Conservation (phyloP, 1,140 invertebrate species). For the Danaus plexippus region DNA sequence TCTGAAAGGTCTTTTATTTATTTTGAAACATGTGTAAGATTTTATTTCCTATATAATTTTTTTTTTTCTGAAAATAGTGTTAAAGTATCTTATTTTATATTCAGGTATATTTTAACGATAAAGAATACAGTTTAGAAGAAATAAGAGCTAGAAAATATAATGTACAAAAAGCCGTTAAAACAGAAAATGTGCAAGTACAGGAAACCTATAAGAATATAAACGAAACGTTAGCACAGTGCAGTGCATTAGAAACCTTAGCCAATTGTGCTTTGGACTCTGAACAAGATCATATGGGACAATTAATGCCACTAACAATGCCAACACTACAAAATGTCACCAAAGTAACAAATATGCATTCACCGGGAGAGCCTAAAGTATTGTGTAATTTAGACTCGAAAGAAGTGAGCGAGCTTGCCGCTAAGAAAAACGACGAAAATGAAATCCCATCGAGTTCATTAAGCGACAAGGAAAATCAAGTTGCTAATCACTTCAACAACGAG, state of each 20-base stretch:
- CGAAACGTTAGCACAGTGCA: conserved; percentile 56
- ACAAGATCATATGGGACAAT: conserved; percentile 60
- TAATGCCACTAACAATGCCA: conserved; percentile 58
- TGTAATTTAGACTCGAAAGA: conserved; percentile 64
- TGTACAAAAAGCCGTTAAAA: conserved; percentile 41
- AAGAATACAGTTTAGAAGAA: conserved; percentile 79
- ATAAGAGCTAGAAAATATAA: conserved; percentile 72
- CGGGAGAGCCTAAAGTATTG: conserved; percentile 60
- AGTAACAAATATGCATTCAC: conserved; percentile 62
- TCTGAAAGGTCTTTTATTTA: too few species aligned
- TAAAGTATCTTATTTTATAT: conserved; percentile 3
- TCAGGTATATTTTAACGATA: conserved; percentile 75
- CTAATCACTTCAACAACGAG: conserved; percentile 29
- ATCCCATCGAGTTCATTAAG: conserved; percentile 20
- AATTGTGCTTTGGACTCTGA: conserved; percentile 63
- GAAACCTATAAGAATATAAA: conserved; percentile 46
- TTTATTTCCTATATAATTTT: not conserved
- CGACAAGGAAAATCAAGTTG: conserved; percentile 53
- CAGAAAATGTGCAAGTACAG: conserved; percentile 34
- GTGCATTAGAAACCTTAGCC: conserved; percentile 63
- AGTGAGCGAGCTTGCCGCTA: conserved; percentile 52
- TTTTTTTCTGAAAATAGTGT: not conserved
- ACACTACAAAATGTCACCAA: conserved; percentile 62
- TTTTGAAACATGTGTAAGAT: too few species aligned
- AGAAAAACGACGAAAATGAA: conserved; percentile 49